A percentile compares a stretch with the other conserved stretches of the same genome.
phyloP scores from a whole-genome alignment of 2,113 vertebrate species.

The Phaethon lepturus region DNA sequence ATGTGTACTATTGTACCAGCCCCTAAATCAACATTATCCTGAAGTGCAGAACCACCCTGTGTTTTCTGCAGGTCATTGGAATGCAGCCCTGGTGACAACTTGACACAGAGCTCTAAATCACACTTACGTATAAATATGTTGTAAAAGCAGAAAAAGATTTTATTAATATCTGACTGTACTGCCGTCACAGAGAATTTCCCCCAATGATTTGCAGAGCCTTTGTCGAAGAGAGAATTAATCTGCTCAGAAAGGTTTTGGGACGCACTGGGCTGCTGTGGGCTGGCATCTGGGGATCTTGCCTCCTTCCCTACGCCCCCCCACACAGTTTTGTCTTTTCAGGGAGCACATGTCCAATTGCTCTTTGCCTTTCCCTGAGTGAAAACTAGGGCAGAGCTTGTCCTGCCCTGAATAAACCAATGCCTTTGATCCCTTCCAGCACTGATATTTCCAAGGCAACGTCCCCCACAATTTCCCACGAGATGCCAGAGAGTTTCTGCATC shows the following conservation, averaged over 20 bases:
- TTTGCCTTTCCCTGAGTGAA: background rate
- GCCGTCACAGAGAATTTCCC: background rate
- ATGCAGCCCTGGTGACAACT: background rate
- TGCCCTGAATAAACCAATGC: background rate
- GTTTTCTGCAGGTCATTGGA: background rate
- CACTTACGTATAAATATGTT: background rate
- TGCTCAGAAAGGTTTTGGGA: accelerated
- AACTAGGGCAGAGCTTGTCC: background rate
- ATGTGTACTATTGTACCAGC: background rate
- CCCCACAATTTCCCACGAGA: accelerated
- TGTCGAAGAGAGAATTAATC: background rate
- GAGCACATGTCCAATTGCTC: background rate
- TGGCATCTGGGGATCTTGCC: background rate
- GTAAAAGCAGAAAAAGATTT: background rate
- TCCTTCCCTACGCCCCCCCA: background rate
- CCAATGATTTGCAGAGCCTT: background rate
- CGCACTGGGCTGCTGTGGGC: accelerated
- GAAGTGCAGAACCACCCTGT: background rate
- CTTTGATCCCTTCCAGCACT: background rate
- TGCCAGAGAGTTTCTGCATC: background rate
- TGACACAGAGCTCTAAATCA: constrained; percentile 34
- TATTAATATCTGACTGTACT: background rate
- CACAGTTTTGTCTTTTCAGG: background rate
- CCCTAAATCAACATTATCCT: constrained; percentile 46
- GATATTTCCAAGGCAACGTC: background rate